Percentiles rank a stretch among this genome's conserved stretches.
Conservation (phyloP, 2,113 vertebrate species). For the Perca flavescens region DNA sequence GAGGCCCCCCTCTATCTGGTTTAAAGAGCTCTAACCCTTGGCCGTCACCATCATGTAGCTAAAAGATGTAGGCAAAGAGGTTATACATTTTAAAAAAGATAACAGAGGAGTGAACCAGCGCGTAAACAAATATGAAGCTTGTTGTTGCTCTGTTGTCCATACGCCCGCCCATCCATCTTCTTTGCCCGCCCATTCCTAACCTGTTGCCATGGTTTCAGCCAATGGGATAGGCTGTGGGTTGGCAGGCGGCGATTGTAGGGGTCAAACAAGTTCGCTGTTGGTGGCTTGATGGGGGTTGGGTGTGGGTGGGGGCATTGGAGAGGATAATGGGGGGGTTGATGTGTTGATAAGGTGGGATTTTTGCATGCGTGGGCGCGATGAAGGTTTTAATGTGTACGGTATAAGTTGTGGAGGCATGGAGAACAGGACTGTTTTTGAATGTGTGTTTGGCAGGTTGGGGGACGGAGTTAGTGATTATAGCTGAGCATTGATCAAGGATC, state of each 20-base stretch:
- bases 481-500: conserved; percentile 47
- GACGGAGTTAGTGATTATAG: not conserved
- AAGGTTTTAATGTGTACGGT: not conserved
- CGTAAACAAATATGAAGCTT: conserved; percentile 19
- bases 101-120: not conserved
- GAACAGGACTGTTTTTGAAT: not conserved
- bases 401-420: not conserved
- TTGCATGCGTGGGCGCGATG: not conserved
- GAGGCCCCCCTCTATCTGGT: conserved; percentile 45
- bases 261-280: conserved; percentile 61
- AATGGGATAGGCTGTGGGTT: conserved; percentile 47
- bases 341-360: conserved; percentile 49
- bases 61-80: not conserved
- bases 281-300: conserved; percentile 57
- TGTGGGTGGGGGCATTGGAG: conserved; percentile 4
- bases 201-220: conserved; percentile 71
- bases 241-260: conserved; percentile 32
- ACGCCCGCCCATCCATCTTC: conserved; percentile 54
- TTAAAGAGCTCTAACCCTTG: conserved; percentile 60
- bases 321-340: conserved; percentile 42
- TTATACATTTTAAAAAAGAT: not conserved
- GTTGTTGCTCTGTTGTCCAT: conserved; percentile 48
- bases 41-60: conserved; percentile 14
- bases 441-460: conserved; percentile 1
- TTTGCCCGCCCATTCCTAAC: conserved; percentile 57